Conservation (phyloP, 2,888 invertebrate genomes). For the Molanna angustata region DNA sequence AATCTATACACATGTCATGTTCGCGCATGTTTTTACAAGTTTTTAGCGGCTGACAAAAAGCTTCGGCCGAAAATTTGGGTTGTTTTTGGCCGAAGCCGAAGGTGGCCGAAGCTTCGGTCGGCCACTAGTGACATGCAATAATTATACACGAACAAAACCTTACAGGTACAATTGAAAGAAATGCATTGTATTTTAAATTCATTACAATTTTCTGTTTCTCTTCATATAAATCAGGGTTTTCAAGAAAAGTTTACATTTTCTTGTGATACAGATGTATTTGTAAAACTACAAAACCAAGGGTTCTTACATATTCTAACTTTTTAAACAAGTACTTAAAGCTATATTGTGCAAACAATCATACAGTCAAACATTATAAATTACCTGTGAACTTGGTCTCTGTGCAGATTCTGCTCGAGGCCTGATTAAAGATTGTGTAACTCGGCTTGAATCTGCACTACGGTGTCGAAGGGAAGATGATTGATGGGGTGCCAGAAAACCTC, state of each 20-base stretch:
- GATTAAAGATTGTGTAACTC: constrained; percentile 9
- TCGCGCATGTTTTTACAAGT: too few species aligned
- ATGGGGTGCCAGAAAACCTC: neutral
- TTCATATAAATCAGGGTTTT: too few species aligned
- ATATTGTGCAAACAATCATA: neutral
- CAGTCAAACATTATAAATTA: constrained; percentile 3
- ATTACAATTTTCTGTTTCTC: too few species aligned
- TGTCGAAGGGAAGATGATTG: constrained; percentile 7
- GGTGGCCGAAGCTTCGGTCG: too few species aligned
- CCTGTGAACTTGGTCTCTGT: constrained; percentile 23
- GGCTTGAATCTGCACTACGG: constrained; percentile 27
- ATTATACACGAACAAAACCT: neutral
- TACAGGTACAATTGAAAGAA: too few species aligned
- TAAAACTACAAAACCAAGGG: neutral
- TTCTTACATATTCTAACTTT: neutral
- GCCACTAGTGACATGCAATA: neutral
- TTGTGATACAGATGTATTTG: too few species aligned
- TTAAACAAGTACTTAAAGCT: neutral
- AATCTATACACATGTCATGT: too few species aligned
- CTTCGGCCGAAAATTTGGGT: too few species aligned
- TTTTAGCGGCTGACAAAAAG: too few species aligned
- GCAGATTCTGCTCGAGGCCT: constrained; percentile 21
- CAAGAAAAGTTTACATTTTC: too few species aligned
- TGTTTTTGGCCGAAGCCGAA: too few species aligned
- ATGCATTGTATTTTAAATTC: too few species aligned